Conservation (phyloP, 2,797 vertebrate species). For the Tenualosa thibaudeaui region DNA sequence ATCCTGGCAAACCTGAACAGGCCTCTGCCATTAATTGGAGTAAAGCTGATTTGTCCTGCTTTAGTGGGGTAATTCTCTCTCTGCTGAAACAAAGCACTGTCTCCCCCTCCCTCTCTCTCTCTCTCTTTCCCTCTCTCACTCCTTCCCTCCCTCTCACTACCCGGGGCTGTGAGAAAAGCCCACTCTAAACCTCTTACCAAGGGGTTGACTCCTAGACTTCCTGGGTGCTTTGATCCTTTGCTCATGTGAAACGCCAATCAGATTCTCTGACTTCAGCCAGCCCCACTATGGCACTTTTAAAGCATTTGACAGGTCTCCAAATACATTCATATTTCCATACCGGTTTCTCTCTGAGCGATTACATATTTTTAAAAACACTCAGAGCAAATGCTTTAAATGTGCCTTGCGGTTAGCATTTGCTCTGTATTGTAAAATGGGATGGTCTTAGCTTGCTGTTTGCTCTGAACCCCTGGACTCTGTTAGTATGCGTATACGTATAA, state of each 20-base stretch:
- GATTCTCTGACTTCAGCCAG: neutral
- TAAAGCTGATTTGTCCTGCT: conserved; percentile 35
- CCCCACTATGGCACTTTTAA: conserved; percentile 54
- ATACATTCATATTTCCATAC: neutral
- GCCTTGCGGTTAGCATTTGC: conserved; percentile 28
- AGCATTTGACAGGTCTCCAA: conserved; percentile 50
- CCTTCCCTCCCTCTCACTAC: neutral
- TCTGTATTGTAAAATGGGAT: conserved; percentile 44
- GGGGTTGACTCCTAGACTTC: conserved; percentile 33
- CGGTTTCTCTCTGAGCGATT: neutral
- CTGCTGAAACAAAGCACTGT: conserved; percentile 4
- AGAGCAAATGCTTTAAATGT: conserved; percentile 30
- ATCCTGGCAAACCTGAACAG: conserved; percentile 31
- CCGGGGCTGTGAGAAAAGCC: conserved; percentile 19
- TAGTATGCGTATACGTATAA: neutral
- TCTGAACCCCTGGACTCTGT: neutral
- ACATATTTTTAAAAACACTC: neutral
- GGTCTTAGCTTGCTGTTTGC: neutral
- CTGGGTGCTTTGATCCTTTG: conserved; percentile 29
- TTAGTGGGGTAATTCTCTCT: conserved; percentile 39
- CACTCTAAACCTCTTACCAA: conserved; percentile 31
- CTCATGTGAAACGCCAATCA: conserved; percentile 19
- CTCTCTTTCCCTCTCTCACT: neutral
- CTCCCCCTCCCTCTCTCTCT: conserved; percentile 12
- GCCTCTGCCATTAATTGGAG: conserved; percentile 32